Evolutionary conservation across 2,888 invertebrate genomes (phyloP).

Genomic region (Drosophila suboccidentalis): DNA sequence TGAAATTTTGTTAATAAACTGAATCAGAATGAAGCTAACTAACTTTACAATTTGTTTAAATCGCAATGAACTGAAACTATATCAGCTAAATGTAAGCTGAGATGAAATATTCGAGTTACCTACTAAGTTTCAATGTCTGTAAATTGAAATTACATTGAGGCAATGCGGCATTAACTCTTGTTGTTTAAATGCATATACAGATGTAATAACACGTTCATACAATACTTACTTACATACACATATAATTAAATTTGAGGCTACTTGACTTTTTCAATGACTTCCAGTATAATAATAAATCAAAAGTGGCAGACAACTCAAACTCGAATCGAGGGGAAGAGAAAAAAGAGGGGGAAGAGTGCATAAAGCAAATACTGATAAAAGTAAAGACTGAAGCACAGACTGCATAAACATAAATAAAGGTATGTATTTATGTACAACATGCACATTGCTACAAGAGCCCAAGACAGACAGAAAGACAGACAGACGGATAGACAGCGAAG

Average conservation of each 20-base stretch:
- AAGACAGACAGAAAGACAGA: background rate
- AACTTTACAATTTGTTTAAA: background rate
- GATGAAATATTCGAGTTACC: conserved; percentile 5
- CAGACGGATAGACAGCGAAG: conserved; percentile 7
- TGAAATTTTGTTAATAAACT: background rate
- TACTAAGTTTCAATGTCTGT: conserved; percentile 26
- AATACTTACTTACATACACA: conserved; percentile 19
- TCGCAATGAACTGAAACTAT: background rate
- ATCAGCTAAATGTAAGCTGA: background rate
- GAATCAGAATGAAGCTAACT: background rate
- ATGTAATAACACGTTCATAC: conserved; percentile 26
- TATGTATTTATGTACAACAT: conserved; percentile 19
- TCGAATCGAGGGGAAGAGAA: conserved; percentile 9
- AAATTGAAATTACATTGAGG: conserved; percentile 42
- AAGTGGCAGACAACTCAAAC: conserved; percentile 35
- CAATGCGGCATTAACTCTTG: conserved; percentile 31
- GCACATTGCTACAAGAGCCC: background rate
- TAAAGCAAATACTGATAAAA: conserved; percentile 29
- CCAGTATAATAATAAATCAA: conserved; percentile 70
- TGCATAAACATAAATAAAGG: conserved; percentile 20
- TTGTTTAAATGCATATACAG: conserved; percentile 25
- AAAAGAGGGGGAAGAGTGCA: conserved; percentile 10
- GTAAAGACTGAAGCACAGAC: conserved; percentile 24
- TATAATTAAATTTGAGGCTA: conserved; percentile 69
- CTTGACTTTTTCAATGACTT: conserved; percentile 80